Base-by-base conservation (phyloP, 2,113 vertebrate species). In the Mesitornis unicolor region DNA sequence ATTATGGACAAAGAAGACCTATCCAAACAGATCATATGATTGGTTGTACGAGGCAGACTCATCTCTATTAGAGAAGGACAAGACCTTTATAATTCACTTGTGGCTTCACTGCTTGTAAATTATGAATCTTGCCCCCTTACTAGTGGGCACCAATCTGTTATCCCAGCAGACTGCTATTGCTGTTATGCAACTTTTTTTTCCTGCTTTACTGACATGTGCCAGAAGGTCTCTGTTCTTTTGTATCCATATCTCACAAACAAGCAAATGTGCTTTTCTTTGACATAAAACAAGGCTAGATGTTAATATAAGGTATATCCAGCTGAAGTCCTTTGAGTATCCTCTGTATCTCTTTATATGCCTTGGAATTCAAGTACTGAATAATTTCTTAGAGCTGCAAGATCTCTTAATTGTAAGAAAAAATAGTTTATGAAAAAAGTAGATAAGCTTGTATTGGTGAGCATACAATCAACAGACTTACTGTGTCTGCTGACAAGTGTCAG, bases 11-110 rank as follows among this genome's bases (percentile, higher is more conserved):
- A 53, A 87, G 43, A 84, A 64, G 18, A 24, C 6, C 26, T 65
- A 64, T 45, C 40, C 54, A 94, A 95, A 75, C 28, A 71, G 33
- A 75, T 80, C 45, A 33, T 61, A 45, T 69, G 57, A 70, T 48
- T 92, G 51, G 87, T 92, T 82, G 11, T 79, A 59, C 56, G 87
- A 91, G 77, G 54, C 0, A 2, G 56, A 57, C 53, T 94, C 69
- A 94, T 96, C 96, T 96, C 89, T 45, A 79, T 56, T 82, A 77
- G 38, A 94, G 57, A 48, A 79, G 73, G 91, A 93, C 8, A 42
- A 95, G 70, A 79, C 89, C 87, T 93, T 94, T 96, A 69, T 95
- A 95, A 95, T 93, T 95, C 89, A 89, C 78, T 95, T 94, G 93
- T 87, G 93, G 70, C 87, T 96, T 82, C 89, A 89, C 67, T 93